These are phyloP conservation scores for Tursiops truncatus DNA, from an alignment of 2,113 vertebrate species.

Conservation along the genomic window DNA sequence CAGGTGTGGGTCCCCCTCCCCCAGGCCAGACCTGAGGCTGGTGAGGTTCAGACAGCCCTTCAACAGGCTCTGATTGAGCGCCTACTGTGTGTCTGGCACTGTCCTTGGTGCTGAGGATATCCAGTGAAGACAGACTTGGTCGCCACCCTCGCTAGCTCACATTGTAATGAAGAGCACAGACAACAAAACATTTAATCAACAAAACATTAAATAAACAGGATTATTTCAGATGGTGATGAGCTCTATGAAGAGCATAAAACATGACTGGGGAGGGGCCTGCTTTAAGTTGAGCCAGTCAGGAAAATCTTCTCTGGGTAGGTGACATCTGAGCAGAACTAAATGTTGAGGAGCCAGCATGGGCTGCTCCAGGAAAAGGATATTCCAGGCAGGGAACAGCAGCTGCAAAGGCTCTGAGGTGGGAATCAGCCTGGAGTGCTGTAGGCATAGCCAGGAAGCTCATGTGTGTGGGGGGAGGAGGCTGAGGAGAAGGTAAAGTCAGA, in stretches of 20 bases:
- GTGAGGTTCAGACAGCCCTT: not conserved
- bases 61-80: not conserved
- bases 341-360: not conserved
- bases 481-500: not conserved
- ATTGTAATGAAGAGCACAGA: not conserved
- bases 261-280: rapidly evolving
- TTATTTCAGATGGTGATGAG: not conserved
- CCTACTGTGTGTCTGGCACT: not conserved
- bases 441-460: not conserved
- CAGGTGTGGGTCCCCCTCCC: not conserved
- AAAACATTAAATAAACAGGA: not conserved
- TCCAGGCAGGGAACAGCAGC: not conserved
- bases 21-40: not conserved
- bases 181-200: too few relatives aligned
- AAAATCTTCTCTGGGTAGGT: not conserved
- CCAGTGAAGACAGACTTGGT: not conserved
- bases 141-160: not conserved
- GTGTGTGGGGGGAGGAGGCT: not conserved
- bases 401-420: not conserved
- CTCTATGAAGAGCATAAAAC: not conserved
- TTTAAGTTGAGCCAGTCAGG: not conserved
- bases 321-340: not conserved
- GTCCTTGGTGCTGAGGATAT: not conserved
- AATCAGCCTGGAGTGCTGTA: not conserved
- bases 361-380: not conserved